These are phyloP conservation scores for Microctenopoma lineatum DNA, from an alignment of 2,797 vertebrate genomes.

Conservation along the genomic window DNA sequence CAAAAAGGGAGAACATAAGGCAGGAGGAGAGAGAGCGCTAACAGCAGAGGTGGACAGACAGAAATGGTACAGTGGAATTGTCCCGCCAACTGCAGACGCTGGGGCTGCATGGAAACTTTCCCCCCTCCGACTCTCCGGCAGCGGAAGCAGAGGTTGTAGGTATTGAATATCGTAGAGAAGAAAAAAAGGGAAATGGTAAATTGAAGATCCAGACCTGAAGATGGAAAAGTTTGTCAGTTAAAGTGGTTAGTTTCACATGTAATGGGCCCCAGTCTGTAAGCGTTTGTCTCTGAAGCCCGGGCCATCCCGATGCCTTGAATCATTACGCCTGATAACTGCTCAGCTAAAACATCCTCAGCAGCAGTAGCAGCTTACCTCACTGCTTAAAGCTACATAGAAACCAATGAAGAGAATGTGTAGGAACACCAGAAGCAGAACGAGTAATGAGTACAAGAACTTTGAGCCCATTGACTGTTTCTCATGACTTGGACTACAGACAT, in stretches of 20 bases:
- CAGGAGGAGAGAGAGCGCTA: slow-evolving; percentile 48
- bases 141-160: slow-evolving; percentile 61
- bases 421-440: neutral
- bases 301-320: slow-evolving; percentile 25
- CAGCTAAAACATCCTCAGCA: slow-evolving; percentile 5
- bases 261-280: slow-evolving; percentile 58
- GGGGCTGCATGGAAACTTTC: slow-evolving; percentile 82
- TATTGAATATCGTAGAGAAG: slow-evolving; percentile 81
- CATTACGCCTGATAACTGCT: slow-evolving; percentile 9
- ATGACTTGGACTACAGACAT: slow-evolving; percentile 14
- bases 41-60: slow-evolving; percentile 63
- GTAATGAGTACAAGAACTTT: neutral
- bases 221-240: slow-evolving; percentile 81
- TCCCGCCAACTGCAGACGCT: slow-evolving; percentile 69
- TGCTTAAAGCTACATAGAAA: neutral
- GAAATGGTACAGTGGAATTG: slow-evolving; percentile 71
- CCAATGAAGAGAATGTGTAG: slow-evolving; percentile 9
- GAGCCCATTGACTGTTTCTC: neutral
- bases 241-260: slow-evolving; percentile 73
- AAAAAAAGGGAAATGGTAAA: slow-evolving; percentile 78
- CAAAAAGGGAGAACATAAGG: slow-evolving; percentile 48
- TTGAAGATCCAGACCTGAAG: slow-evolving; percentile 83
- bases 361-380: neutral
- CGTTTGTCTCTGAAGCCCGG: slow-evolving; percentile 57
- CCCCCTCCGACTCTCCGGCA: slow-evolving; percentile 64